phyloP scores from a whole-genome alignment of 2,888 invertebrate species.

The Oscheius onirici region DNA sequence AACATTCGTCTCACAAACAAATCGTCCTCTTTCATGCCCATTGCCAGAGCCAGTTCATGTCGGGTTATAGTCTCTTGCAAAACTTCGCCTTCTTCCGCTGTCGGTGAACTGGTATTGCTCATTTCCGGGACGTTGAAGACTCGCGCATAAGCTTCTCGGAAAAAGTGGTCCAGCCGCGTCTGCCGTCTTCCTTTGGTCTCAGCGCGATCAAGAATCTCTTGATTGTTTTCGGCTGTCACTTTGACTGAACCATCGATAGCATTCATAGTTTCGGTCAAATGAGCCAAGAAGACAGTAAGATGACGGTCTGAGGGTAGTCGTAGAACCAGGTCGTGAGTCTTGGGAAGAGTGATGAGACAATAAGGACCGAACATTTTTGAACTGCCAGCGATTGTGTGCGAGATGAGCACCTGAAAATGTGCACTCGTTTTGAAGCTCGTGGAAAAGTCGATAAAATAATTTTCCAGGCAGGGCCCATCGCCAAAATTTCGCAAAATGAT shows the following conservation, averaged over 20 bases:
- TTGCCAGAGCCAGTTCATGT: slow-evolving; percentile 89
- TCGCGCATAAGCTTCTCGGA: slow-evolving; percentile 76
- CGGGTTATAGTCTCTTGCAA: slow-evolving; percentile 62
- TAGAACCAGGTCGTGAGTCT: slow-evolving; percentile 90
- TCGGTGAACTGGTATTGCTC: slow-evolving; percentile 49
- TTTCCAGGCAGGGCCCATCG: too few relatives aligned
- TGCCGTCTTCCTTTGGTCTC: slow-evolving; percentile 89
- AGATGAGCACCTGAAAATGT: slow-evolving; percentile 37
- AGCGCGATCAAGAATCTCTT: slow-evolving; percentile 58
- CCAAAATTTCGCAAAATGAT: too few relatives aligned
- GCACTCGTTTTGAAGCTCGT: too few relatives aligned
- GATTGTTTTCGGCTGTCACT: slow-evolving; percentile 37
- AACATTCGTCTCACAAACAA: slow-evolving; percentile 97
- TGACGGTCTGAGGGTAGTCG: slow-evolving; percentile 80
- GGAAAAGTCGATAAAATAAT: too few relatives aligned
- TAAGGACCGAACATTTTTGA: slow-evolving; percentile 78
- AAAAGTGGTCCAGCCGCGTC: slow-evolving; percentile 89
- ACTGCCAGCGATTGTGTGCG: slow-evolving; percentile 77
- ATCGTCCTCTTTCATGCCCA: slow-evolving; percentile 93
- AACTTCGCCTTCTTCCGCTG: slow-evolving; percentile 51
- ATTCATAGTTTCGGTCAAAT: slow-evolving; percentile 25
- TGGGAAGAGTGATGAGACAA: slow-evolving; percentile 81
- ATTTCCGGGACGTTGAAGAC: slow-evolving; percentile 54
- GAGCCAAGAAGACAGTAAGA: slow-evolving; percentile 26
- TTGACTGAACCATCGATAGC: slow-evolving; percentile 34